Conservation (phyloP, 2,113 vertebrate genomes). For the Megatriorchis doriae region DNA sequence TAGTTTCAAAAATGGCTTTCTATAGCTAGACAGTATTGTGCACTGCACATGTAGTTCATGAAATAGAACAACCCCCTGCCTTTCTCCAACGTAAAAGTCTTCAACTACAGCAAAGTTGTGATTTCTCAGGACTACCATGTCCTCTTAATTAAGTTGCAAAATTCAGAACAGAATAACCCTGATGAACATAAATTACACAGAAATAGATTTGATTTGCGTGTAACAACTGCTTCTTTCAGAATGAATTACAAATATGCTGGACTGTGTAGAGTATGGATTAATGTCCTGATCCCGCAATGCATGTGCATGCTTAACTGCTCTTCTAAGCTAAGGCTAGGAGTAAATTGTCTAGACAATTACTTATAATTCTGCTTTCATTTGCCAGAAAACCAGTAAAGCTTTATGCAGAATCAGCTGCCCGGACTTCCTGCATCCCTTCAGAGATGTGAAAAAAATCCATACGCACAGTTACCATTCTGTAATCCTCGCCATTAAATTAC, state of each 20-base stretch:
- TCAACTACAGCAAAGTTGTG: not conserved
- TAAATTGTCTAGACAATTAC: not conserved
- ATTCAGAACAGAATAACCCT: not conserved
- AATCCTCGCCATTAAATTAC: not conserved
- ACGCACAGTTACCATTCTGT: not conserved
- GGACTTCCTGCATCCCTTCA: not conserved
- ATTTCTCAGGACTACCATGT: not conserved
- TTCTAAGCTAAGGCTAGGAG: not conserved
- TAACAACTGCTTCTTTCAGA: constrained; percentile 30
- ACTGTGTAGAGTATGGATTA: constrained; percentile 5
- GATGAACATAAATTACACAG: not conserved
- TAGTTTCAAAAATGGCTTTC: not conserved
- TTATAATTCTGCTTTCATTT: not conserved
- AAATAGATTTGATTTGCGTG: constrained; percentile 8
- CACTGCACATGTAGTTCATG: not conserved
- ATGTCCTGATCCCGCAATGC: not conserved
- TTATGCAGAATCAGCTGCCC: not conserved
- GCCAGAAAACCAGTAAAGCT: not conserved
- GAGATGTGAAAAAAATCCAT: not conserved
- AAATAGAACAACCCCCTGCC: not conserved
- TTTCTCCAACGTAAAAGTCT: not conserved
- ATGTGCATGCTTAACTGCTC: not conserved
- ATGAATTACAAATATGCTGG: constrained; percentile 44
- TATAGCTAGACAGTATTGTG: not conserved
- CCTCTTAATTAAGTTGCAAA: not conserved